Evolutionary conservation across 2,797 vertebrate species (phyloP).

Genomic region (Bryconaethiops microstoma): DNA sequence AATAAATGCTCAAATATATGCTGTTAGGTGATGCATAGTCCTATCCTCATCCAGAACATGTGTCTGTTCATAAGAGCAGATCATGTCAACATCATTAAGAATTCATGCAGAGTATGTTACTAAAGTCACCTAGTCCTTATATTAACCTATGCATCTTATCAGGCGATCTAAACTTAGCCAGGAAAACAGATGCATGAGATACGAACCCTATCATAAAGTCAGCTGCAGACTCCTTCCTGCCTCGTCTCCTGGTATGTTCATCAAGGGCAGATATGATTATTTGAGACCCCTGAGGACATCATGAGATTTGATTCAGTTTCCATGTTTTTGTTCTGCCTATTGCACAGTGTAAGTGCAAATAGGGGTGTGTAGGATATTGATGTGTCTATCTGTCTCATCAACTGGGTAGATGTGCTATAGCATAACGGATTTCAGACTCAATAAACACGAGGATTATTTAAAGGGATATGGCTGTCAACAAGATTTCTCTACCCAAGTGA

Average conservation of each 20-base stretch:
- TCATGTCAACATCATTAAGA: slow-evolving; percentile 25
- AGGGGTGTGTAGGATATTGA: slow-evolving; percentile 9
- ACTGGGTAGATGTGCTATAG: background rate
- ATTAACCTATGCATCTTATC: slow-evolving; percentile 19
- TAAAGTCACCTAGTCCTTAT: slow-evolving; percentile 26
- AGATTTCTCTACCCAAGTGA: background rate
- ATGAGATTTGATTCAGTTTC: slow-evolving; percentile 11
- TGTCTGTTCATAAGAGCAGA: background rate
- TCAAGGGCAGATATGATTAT: slow-evolving; percentile 31
- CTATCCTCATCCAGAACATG: background rate
- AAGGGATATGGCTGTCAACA: background rate
- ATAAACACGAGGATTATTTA: slow-evolving; percentile 3
- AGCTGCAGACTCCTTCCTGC: background rate
- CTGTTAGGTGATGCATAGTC: background rate
- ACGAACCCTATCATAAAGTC: slow-evolving; percentile 21
- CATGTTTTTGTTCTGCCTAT: slow-evolving; percentile 8
- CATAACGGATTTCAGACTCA: slow-evolving; percentile 4
- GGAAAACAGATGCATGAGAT: slow-evolving; percentile 6
- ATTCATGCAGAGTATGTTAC: slow-evolving; percentile 11
- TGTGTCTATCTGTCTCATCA: slow-evolving; percentile 6
- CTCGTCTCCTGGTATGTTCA: slow-evolving; percentile 19
- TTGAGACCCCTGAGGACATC: slow-evolving; percentile 1
- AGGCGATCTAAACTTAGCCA: background rate
- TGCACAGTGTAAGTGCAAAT: background rate
- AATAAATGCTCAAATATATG: no score